Evolutionary conservation across 2,113 vertebrate species (phyloP).

Genomic region (Carollia perspicillata): DNA sequence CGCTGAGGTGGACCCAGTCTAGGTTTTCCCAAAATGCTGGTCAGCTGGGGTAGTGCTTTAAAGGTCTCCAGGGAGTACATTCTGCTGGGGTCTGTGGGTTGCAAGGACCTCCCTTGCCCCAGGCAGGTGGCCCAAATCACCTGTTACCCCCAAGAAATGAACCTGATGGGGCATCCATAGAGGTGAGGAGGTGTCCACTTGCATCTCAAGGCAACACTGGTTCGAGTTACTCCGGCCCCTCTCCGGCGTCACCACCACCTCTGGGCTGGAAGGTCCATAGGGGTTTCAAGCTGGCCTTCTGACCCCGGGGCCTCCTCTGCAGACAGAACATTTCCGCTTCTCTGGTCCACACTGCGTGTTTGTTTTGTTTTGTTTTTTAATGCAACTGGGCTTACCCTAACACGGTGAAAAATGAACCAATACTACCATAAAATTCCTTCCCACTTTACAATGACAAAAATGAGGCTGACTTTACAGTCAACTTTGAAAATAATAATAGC

Average conservation of each 20-base stretch:
- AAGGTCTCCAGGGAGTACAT: background rate
- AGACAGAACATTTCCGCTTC: background rate
- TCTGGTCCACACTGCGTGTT: background rate
- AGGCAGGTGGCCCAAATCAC: background rate
- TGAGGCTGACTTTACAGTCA: background rate
- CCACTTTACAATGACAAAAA: background rate
- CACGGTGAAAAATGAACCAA: background rate
- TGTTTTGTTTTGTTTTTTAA: background rate
- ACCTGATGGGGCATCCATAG: background rate
- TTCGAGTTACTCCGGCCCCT: background rate
- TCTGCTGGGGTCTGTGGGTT: background rate
- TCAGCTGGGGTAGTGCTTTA: background rate
- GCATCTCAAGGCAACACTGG: background rate
- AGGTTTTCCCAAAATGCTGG: background rate
- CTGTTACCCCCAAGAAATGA: background rate
- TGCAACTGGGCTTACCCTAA: background rate
- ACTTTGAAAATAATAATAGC: background rate
- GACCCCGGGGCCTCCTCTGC: background rate
- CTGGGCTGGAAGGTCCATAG: background rate
- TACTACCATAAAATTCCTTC: background rate
- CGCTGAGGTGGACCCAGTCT: background rate
- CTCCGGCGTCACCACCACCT: background rate
- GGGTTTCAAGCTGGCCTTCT: background rate
- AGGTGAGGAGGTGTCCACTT: background rate
- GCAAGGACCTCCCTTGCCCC: background rate